Evolutionary conservation across 2,113 vertebrate genomes (phyloP), one percentile per base, ranked within the genome.

Genomic region (Grammomys dolichurus): DNA sequence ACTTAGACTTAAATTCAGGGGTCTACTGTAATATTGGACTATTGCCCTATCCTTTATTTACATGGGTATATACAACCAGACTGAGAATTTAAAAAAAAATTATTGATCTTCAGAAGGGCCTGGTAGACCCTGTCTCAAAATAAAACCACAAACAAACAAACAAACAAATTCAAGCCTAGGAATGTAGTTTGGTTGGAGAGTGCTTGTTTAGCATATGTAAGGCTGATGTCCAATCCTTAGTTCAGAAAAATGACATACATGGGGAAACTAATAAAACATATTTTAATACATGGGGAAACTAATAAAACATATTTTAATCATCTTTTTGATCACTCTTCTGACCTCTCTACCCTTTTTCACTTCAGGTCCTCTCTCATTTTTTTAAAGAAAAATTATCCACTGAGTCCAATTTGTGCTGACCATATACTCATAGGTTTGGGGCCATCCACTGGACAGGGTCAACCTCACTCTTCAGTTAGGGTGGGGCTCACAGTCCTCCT

Each of bases 81-180:
- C 67, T 69, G 51, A 94, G 48, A 85, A 85, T 75, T 92, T 69
- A 95, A 93, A 0, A 95, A 94, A 1, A 75, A 93, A 93, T 0
- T 69, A 9, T 40, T 67, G 56, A 78, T 69, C 80, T 95, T 93
- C 48, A 56, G 86, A 26, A 56, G 33, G 48, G 48, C 67, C 48
- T 87, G 67, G 20, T 72, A n/a, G 48, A 72, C 46, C 31, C 33
- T 72, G 33, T 28, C 13, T 86, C 17, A 86, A 86, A 86, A 67
- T 11, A 31, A n/a, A 58, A 54, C 19, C 51, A 54, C 22, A 14
- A 56, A 81, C 7, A 24, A 51, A 78, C 6, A 19, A 81, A 58
- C 6, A n/a, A n/a, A 80, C 4, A n/a, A 56, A 80, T 33, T 31
- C 63, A 65, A 16, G 40, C 17, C 63, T 86, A 43, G 84, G 43